Conservation (phyloP, 1,140 invertebrate species). For the Archegozetes longisetosus region DNA sequence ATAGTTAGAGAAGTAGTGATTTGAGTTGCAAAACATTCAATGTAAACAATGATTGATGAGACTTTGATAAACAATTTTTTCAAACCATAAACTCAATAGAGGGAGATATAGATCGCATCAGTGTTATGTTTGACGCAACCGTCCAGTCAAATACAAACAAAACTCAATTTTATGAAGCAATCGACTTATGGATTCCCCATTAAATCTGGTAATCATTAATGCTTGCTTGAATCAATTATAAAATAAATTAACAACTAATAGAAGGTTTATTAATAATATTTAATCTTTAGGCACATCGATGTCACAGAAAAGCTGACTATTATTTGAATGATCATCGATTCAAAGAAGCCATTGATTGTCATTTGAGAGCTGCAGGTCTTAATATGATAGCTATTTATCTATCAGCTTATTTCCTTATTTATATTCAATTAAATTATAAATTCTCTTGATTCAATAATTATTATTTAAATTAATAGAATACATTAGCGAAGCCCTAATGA, state of each 20-base stretch:
- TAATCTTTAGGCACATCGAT: conserved; percentile 41
- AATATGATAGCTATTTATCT: background rate
- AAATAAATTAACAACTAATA: too few relatives aligned
- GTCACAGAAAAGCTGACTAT: conserved; percentile 42
- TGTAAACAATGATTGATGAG: too few relatives aligned
- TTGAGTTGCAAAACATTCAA: too few relatives aligned
- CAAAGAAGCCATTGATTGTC: conserved; percentile 43
- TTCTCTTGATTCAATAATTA: background rate
- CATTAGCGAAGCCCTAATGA: conserved; percentile 5
- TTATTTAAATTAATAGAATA: conserved; percentile 6
- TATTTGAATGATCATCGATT: conserved; percentile 39
- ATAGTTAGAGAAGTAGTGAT: too few relatives aligned
- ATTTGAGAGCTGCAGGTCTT: conserved; percentile 34
- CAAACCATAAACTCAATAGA: too few relatives aligned
- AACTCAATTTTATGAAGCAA: too few relatives aligned
- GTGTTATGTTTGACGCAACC: background rate
- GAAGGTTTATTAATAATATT: too few relatives aligned
- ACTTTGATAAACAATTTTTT: too few relatives aligned
- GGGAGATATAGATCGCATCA: too few relatives aligned
- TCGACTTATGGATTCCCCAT: background rate
- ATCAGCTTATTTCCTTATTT: background rate
- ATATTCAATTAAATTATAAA: background rate
- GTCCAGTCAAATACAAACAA: too few relatives aligned
- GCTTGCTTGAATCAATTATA: background rate
- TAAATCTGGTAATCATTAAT: background rate